These are phyloP conservation scores for Gobio occitaniae DNA, from an alignment of 2,797 vertebrate species.

Conservation along the genomic window DNA sequence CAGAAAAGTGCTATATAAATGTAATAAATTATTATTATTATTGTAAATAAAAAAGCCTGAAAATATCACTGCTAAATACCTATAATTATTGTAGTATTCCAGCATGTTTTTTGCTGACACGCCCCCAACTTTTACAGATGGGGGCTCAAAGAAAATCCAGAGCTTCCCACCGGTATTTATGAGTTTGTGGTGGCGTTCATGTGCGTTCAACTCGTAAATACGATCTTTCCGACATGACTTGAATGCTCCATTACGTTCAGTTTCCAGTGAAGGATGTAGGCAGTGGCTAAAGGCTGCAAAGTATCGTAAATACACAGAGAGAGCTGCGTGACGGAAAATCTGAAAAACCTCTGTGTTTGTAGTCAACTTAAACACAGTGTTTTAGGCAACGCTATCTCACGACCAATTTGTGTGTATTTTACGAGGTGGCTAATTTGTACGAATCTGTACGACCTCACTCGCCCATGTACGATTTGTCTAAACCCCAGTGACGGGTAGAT, in stretches of 20 bases:
- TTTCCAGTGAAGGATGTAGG: not conserved
- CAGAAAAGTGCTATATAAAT: too few species aligned
- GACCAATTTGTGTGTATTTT: too few species aligned
- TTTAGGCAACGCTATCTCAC: too few species aligned
- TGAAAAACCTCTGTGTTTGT: not conserved
- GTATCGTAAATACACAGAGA: too few species aligned
- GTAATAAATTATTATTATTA: too few species aligned
- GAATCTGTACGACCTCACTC: too few species aligned
- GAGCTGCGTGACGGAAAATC: not conserved
- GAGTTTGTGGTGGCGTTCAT: not conserved
- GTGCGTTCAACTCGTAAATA: not conserved
- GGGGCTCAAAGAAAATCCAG: not conserved
- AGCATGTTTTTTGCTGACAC: not conserved
- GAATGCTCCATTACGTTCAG: not conserved
- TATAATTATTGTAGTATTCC: not conserved
- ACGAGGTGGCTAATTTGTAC: too few species aligned
- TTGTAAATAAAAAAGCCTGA: not conserved
- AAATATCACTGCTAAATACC: not conserved
- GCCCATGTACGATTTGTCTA: too few species aligned
- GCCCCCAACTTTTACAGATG: not conserved
- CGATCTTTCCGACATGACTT: not conserved
- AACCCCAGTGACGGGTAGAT: too few species aligned
- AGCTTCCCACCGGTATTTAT: not conserved
- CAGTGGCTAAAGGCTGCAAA: not conserved
- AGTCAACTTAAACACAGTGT: not conserved